Base-by-base conservation (phyloP, 2,888 invertebrate species). In the Aporophyla nigra region DNA sequence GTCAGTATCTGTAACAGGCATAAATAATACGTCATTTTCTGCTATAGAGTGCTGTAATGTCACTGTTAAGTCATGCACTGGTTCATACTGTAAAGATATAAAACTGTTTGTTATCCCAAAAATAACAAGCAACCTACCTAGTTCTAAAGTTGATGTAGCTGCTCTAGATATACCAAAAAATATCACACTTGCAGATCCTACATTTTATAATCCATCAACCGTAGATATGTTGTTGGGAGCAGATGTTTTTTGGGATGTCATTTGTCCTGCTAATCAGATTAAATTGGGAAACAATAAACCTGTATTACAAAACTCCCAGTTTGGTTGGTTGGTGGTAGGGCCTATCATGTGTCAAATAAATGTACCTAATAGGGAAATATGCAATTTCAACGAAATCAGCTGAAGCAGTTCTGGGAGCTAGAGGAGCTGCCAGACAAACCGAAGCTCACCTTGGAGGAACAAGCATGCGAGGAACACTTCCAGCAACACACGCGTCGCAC, bases 311-410 rank as follows among this genome's bases (percentile, higher is more conserved):
- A 67, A 67, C 51, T 73, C 66, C 6, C 56, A 49, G 0, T 73
- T 73, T 73, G 66, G 66, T 33, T 73, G 73, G 72, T n/a, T 72
- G 24, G 49, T 73, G 0, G 46, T 58, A 14, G 51, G 73, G 19
- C 58, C 58, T 0, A 59, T 67, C 4, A 73, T 67, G 73, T 59
- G 59, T 73, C 59, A 49, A 21, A 40, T n/a, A 0, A 12, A 46
- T 56, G 49, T 46, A 21, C 16, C 72, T 7, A 72, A 10, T 61
- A 56, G 3, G 19, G 43, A 72, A 46, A 72, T 72, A 9, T 2
- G 5, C 43, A 72, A 72, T 65, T 65, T 72, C 63, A 65, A 71
- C 62, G 21, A 27, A 6, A 49, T 0, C 59, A 59, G 33, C 46
- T 70, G 49, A 49, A 51, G 27, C 58, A 71, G 19, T 71, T 65